phyloP scores from a whole-genome alignment of 2,113 vertebrate species.

The Galeopterus variegatus region DNA sequence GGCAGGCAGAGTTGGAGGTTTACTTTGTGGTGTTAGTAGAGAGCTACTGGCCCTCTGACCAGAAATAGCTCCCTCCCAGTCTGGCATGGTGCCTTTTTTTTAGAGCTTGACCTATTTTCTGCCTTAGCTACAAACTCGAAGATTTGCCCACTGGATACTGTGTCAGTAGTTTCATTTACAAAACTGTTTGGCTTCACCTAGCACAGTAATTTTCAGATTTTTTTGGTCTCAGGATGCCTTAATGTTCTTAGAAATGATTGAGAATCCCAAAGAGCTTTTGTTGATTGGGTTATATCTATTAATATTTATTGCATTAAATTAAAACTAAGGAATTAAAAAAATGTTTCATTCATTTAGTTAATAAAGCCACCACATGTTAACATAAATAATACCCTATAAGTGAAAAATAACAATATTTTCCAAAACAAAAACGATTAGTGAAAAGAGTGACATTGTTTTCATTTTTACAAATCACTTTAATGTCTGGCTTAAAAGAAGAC shows the following conservation, averaged over 20 bases:
- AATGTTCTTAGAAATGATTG: background rate
- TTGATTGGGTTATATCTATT: background rate
- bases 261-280: background rate
- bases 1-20: background rate
- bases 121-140: background rate
- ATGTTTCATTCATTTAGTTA: background rate
- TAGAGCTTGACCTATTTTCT: background rate
- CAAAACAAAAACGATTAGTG: background rate
- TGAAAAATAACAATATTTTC: conserved; percentile 43
- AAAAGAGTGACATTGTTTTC: background rate
- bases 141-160: background rate
- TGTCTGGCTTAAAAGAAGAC: background rate
- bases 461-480: conserved; percentile 48
- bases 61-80: background rate
- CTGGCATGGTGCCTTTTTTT: background rate
- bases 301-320: background rate
- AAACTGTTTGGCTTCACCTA: background rate
- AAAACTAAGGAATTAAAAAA: background rate
- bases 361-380: background rate
- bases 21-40: background rate
- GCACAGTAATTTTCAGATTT: background rate
- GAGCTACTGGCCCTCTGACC: background rate
- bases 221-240: background rate
- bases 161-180: background rate
- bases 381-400: background rate